Evolutionary conservation across 1,140 invertebrate species (phyloP).

Genomic region (Monomorium pharaonis): DNA sequence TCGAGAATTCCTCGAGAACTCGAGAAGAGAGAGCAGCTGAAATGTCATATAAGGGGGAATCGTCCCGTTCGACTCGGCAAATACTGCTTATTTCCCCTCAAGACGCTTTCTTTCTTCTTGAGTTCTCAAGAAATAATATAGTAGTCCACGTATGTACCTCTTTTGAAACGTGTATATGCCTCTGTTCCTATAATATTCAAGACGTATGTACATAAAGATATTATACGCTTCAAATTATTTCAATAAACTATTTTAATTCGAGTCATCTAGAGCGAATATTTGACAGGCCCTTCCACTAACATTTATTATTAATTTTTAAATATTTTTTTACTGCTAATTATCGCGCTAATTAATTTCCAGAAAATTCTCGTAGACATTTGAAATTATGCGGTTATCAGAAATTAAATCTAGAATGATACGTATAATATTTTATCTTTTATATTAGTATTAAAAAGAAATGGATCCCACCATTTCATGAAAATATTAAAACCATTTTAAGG

Average conservation of each 20-base stretch:
- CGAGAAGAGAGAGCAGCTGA: background rate
- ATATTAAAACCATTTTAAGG: background rate
- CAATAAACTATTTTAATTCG: background rate
- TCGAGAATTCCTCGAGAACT: conserved; percentile 17
- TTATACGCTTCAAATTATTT: background rate
- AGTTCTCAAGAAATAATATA: conserved; percentile 21
- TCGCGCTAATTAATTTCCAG: background rate
- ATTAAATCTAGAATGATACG: background rate
- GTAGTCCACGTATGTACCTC: background rate
- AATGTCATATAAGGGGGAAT: conserved; percentile 32
- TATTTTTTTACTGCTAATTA: background rate
- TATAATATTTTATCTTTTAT: background rate
- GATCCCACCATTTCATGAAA: background rate
- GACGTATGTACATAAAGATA: background rate
- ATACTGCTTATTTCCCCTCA: conserved; percentile 51
- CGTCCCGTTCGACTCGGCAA: conserved; percentile 37
- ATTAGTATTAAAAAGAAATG: background rate
- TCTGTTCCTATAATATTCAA: background rate
- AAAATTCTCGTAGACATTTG: background rate
- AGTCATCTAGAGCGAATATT: background rate
- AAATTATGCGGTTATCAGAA: background rate
- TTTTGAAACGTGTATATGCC: background rate
- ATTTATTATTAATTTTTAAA: background rate
- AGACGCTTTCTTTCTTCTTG: conserved; percentile 2
- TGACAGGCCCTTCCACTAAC: background rate